Base-by-base conservation (phyloP, 2,797 vertebrate species). In the Pseudochirops cupreus region DNA sequence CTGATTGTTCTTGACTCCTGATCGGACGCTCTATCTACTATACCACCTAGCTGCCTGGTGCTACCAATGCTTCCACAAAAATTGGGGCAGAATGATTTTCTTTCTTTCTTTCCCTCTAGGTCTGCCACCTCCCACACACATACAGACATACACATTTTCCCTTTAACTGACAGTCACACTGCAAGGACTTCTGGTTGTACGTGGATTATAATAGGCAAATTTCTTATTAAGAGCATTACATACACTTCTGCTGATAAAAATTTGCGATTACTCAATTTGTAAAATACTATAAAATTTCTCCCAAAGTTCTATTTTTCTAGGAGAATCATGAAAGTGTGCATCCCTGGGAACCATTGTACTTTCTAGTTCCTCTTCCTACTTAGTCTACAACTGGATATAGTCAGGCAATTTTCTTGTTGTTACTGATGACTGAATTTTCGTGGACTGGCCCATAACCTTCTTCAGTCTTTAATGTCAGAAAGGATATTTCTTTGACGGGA, bases 391-490 rank as follows among this genome's bases (percentile, higher is more conserved):
- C 28, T 92, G 58, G 3, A 55, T 53, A 5, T 28, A 94, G 59
- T 82, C 24, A 94, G 92, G 59, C 33, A 82, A 62, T 55, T 46
- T 55, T 9, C n/a, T 90, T 94, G 50, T 14, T 59, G 1, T 91
- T 95, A 93, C 57, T 89, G 56, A 92, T 54, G 56, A 67, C 93
- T 54, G 62, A 59, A 55, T 91, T 24, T 94, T 24, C 67, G 14
- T 0, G 13, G 54, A 93, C 50, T 67, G 14, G 46, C 53, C 93
- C 13, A 39, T n/a, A 95, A 90, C 6, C 0, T 53, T 94, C 39
- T 82, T 31, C 3, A 33, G 29, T 39, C 50, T 9, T 94, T 18
- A 2, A 94, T 53, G 89, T 82, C 14, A 91, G 56, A 94, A 96
- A 56, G 91, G 1, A 56, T 56, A 5, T 31, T 94, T 91, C 18